Conservation (phyloP, 2,888 invertebrate genomes). For the Psococerastis gibbosa region DNA sequence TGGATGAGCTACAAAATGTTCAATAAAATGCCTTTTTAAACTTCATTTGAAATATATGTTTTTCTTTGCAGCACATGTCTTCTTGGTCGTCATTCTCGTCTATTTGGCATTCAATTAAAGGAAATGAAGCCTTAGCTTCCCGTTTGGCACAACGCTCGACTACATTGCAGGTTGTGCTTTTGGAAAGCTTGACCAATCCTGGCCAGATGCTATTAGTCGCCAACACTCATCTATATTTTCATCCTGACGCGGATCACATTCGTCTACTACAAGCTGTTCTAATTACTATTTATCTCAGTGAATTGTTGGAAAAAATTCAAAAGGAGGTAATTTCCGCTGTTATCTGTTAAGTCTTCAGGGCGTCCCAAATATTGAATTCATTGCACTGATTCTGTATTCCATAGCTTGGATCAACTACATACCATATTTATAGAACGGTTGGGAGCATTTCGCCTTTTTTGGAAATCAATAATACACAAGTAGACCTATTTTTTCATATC, state of each 20-base stretch:
- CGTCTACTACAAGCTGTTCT: slow-evolving; percentile 67
- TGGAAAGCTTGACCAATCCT: slow-evolving; percentile 36
- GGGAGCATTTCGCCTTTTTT: too few species aligned
- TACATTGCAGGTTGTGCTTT: slow-evolving; percentile 37
- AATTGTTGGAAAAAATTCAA: neutral
- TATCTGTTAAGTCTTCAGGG: neutral
- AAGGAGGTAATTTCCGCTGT: neutral
- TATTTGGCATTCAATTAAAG: slow-evolving; percentile 40
- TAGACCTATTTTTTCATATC: too few species aligned
- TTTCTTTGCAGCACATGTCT: too few species aligned
- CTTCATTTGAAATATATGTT: too few species aligned
- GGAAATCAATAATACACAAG: too few species aligned
- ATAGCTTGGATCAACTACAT: too few species aligned
- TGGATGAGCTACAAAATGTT: too few species aligned
- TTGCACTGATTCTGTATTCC: too few species aligned
- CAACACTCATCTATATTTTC: slow-evolving; percentile 88
- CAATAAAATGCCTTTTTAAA: too few species aligned
- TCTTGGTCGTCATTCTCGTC: too few species aligned
- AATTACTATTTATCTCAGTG: slow-evolving; percentile 37
- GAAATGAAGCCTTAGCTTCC: slow-evolving; percentile 34
- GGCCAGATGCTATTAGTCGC: slow-evolving; percentile 45
- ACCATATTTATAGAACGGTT: too few species aligned
- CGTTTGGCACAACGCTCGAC: slow-evolving; percentile 45
- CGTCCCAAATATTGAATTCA: too few species aligned
- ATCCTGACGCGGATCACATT: slow-evolving; percentile 78